Evolutionary conservation across 2,797 vertebrate genomes (phyloP).

Genomic region (Borostomias antarcticus): DNA sequence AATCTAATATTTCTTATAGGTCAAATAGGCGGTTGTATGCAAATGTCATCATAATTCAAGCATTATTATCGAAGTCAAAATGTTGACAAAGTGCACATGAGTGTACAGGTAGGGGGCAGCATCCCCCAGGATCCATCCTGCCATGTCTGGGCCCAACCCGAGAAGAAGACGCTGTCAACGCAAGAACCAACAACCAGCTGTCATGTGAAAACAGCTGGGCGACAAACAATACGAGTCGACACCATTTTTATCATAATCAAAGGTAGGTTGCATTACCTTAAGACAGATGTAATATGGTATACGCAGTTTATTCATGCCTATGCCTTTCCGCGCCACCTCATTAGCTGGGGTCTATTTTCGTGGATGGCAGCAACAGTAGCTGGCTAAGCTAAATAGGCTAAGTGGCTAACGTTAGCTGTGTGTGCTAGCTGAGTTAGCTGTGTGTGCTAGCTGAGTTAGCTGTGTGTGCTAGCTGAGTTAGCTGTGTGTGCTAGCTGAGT

Average conservation of each 20-base stretch:
- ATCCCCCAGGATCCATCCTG: background rate
- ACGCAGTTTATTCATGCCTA: background rate
- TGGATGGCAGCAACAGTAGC: conserved; percentile 12
- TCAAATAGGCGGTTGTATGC: no score
- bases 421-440: no score
- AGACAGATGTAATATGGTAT: background rate
- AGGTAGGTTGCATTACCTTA: conserved; percentile 49
- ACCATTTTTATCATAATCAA: conserved; percentile 31
- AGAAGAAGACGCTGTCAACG: conserved; percentile 7
- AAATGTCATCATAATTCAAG: no score
- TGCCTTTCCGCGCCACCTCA: background rate
- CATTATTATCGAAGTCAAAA: no score
- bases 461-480: no score
- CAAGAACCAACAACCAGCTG: conserved; percentile 56
- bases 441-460: no score
- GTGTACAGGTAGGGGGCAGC: background rate
- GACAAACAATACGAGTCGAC: conserved; percentile 61
- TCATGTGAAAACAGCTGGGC: conserved; percentile 76
- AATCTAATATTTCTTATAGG: no score
- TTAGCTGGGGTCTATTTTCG: conserved; percentile 31
- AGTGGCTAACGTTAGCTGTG: conserved; percentile 59
- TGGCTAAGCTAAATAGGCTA: conserved; percentile 43
- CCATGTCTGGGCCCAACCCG: background rate
- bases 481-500: no score
- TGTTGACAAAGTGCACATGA: no score